Evolutionary conservation across 2,888 invertebrate genomes (phyloP), one percentile per base, ranked within the genome.

Genomic region (Cyclophora albipunctata): DNA sequence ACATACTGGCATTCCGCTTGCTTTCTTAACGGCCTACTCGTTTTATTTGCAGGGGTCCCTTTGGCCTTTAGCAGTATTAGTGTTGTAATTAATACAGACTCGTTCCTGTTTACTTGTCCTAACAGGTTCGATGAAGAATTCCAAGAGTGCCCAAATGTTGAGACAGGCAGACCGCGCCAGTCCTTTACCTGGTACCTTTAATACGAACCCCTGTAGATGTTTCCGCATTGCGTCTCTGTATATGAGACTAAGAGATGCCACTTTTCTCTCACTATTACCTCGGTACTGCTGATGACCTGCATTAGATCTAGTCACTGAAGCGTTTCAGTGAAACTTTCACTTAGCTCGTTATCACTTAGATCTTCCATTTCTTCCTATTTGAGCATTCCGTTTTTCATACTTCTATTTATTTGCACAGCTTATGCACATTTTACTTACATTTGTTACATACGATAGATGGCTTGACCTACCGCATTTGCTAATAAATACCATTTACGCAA

Each of bases 61-160:
- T 59, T 64, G 67, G 71, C 63, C 63, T 63, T 58, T 63, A 56
- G 56, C 68, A 66, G 64, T 65, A 62, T 51, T 68, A 69, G 66
- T 66, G 58, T 62, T 65, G 64, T 67, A 73, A 68, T 68, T 69
- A 67, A 75, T 74, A 83, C 77, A 79, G 80, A 80, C 67, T 67
- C 73, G 77, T 70, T 71, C 78, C 78, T 80, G 70, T 87, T 85
- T 85, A 84, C 80, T 87, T 87, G 85, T 86, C 85, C 85, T 78
- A 78, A 80, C 88, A 88, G 88, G 90, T 84, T 89, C 90, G 83
- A 91, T 92, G 91, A 91, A 90, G 91, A 91, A 90, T 80, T 91
- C 91, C 75, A 89, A 91, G 87, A 91, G 91, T 90, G 91, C 91
- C 84, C 90, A 91, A 89, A 90, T 90, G 89, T 91, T 91, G 90